Conservation (phyloP, 2,888 invertebrate species). For the Drosophila niveifrons region DNA sequence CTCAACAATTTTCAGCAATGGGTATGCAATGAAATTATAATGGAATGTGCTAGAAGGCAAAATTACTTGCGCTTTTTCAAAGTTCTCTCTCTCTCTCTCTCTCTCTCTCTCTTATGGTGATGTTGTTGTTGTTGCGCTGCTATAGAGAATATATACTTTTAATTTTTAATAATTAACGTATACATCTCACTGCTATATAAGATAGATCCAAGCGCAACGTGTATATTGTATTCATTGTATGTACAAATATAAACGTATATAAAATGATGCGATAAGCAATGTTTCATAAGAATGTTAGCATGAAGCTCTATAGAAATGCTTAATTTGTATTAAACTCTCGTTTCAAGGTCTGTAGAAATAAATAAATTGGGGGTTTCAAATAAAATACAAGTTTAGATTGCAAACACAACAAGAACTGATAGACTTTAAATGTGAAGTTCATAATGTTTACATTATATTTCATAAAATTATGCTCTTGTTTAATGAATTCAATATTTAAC, state of each 20-base stretch:
- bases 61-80: slow-evolving; percentile 26
- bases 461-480: no score
- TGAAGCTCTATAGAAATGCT: slow-evolving; percentile 11
- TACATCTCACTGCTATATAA: slow-evolving; percentile 23
- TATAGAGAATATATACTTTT: slow-evolving; percentile 23
- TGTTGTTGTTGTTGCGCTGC: slow-evolving; percentile 9
- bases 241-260: slow-evolving; percentile 14
- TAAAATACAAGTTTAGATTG: background rate
- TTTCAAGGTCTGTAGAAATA: slow-evolving; percentile 21
- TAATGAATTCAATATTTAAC: no score
- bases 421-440: no score
- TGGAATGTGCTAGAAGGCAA: slow-evolving; percentile 34
- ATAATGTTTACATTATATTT: no score
- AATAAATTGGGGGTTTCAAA: background rate
- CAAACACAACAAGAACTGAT: background rate
- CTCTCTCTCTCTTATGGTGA: background rate
- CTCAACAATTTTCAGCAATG: background rate
- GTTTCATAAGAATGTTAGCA: slow-evolving; percentile 31
- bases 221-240: background rate
- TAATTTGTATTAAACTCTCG: background rate
- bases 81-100: slow-evolving; percentile 3
- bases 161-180: slow-evolving; percentile 32
- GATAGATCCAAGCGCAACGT: slow-evolving; percentile 9
- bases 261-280: slow-evolving; percentile 36
- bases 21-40: slow-evolving; percentile 3